phyloP scores from a whole-genome alignment of 1,140 invertebrate species.

The Alviniconcha marisindica region DNA sequence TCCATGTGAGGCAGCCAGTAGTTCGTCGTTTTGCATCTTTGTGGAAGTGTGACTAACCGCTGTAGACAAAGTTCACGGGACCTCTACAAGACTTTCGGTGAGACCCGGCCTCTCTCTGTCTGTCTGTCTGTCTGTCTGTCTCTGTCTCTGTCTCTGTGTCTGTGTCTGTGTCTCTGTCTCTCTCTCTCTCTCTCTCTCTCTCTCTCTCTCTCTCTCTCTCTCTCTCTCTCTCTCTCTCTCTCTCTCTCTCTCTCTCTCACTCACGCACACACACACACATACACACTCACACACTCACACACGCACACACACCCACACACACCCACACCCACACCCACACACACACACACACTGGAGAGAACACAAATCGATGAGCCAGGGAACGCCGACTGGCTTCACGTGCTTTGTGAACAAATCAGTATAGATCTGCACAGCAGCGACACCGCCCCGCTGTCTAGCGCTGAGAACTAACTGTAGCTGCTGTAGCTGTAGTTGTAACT shows the following conservation, averaged over 20 bases:
- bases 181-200: not conserved
- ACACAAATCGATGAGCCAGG: too few species aligned
- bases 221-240: not conserved
- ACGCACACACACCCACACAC: not conserved
- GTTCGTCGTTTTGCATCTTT: too few species aligned
- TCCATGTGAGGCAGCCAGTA: too few species aligned
- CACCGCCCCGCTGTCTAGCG: too few species aligned
- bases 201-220: constrained; percentile 10
- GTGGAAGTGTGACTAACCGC: too few species aligned
- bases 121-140: not conserved
- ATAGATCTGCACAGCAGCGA: too few species aligned
- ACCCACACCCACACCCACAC: not conserved
- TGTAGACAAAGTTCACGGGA: too few species aligned
- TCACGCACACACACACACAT: not conserved
- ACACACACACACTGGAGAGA: not conserved
- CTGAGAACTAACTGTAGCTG: too few species aligned
- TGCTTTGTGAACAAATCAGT: too few species aligned
- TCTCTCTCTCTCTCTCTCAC: constrained; percentile 9
- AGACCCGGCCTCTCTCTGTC: not conserved
- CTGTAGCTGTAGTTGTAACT: too few species aligned
- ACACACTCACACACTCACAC: not conserved
- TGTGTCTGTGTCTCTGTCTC: not conserved
- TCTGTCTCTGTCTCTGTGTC: not conserved
- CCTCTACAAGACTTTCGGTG: too few species aligned
- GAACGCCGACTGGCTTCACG: too few species aligned